Conservation (phyloP, 2,888 invertebrate species). For the Diaperis boleti region DNA sequence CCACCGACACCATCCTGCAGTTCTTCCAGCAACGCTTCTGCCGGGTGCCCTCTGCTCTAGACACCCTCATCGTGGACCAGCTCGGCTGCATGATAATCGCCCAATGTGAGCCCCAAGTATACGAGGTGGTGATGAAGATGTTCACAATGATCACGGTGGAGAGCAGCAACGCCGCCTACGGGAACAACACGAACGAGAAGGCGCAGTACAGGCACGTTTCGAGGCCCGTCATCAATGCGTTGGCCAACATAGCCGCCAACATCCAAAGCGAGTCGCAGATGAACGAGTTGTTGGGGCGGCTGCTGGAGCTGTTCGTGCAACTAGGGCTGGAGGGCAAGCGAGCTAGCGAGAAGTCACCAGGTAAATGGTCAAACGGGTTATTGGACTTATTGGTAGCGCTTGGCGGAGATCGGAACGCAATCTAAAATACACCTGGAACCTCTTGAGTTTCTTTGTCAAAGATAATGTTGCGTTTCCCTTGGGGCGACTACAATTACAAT, state of each 20-base stretch:
- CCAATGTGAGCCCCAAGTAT: constrained; percentile 84
- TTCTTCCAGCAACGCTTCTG: constrained; percentile 97
- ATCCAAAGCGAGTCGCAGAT: constrained; percentile 89
- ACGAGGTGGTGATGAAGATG: constrained; percentile 98
- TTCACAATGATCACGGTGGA: constrained; percentile 96
- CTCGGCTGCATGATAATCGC: constrained; percentile 98
- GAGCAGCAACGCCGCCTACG: constrained; percentile 84
- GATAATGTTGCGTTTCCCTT: no score
- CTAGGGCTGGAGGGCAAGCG: constrained; percentile 97
- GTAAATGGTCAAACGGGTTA: no score
- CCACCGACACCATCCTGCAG: constrained; percentile 94
- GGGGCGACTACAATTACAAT: no score
- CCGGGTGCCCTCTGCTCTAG: constrained; percentile 91
- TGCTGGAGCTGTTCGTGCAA: constrained; percentile 97
- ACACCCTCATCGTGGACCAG: constrained; percentile 96
- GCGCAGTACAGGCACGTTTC: constrained; percentile 85
- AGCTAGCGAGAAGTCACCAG: constrained; percentile 92
- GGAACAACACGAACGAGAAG: constrained; percentile 72
- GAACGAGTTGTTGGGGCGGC: constrained; percentile 85
- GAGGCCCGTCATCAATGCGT: constrained; percentile 94
- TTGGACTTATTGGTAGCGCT: no score
- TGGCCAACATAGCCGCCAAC: constrained; percentile 96
- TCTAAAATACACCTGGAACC: no score
- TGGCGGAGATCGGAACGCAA: no score
- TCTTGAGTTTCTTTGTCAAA: no score